Evolutionary conservation across 2,113 vertebrate species (phyloP), one percentile per base, ranked within the genome.

Genomic region (Cephalopholis sonnerati): DNA sequence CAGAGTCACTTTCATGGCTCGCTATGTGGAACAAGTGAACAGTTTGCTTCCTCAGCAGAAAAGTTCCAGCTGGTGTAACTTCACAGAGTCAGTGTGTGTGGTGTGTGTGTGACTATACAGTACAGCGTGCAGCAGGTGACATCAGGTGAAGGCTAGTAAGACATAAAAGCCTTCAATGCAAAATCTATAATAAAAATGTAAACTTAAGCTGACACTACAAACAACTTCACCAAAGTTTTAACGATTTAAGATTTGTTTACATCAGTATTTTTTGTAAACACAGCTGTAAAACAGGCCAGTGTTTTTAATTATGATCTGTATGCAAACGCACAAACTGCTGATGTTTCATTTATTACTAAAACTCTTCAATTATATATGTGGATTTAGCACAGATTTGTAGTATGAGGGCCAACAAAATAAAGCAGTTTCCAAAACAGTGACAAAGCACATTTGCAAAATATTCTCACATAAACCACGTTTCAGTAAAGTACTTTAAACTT

Each of bases 1-100:
- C 77, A 32, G 72, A 92, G 88, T 89, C 82, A 90, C 84, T 86
- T 87, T 89, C 89, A 92, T 78, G 81, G 91, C 81, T 82, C 55
- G 5, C 85, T 72, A 84, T 88, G 87, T 90, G 83, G 85, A 90
- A 89, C 90, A 62, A 89, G 81, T 74, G 74, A 84, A 84, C 27
- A 48, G 69, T 86, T 83, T 82, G 85, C 77, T 12, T 63, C 58
- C 0, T 90, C 92, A 89, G 88, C 91, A 85, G 67, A 77, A 88
- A 89, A 85, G 74, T 87, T 88, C 22, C 65, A 46, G 63, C 44
- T 22, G 59, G 16, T 32, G 3, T 1, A 66, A 76, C 73, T 88
- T 80, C 74, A 85, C 59, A 54, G 74, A 85, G 83, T 83, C 82
- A 55, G 59, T 24, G 4, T 24, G 64, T 29, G 72, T 78, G 70